Evolutionary conservation across 2,888 invertebrate genomes (phyloP).

Genomic region (Caenorhabditis parvicauda): DNA sequence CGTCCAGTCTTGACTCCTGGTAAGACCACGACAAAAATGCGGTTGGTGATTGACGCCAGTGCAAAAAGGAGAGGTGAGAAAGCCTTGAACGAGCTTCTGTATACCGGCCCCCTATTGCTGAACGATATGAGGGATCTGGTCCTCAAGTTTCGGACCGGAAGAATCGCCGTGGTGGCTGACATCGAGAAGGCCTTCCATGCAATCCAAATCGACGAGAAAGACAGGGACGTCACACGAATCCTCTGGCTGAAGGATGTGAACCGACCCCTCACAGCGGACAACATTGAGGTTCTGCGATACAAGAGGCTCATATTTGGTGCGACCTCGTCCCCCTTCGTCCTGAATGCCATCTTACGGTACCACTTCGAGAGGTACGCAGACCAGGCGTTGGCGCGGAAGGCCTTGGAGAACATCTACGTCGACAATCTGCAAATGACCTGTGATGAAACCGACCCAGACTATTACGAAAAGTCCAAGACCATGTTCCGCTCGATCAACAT

Average conservation of each 20-base stretch:
- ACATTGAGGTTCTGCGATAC: slow-evolving; percentile 28
- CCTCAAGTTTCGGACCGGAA: slow-evolving; percentile 10
- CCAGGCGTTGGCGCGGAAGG: neutral
- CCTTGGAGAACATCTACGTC: slow-evolving; percentile 9
- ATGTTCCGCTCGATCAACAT: slow-evolving; percentile 5
- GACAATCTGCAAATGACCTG: slow-evolving; percentile 16
- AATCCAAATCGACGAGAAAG: slow-evolving; percentile 18
- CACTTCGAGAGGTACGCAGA: neutral
- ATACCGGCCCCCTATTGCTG: slow-evolving; percentile 18
- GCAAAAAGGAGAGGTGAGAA: slow-evolving; percentile 5
- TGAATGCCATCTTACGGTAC: slow-evolving; percentile 14
- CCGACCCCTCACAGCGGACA: slow-evolving; percentile 10
- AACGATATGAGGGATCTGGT: slow-evolving; percentile 14
- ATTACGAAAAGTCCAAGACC: slow-evolving; percentile 5
- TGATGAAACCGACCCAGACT: neutral
- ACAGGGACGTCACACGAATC: slow-evolving; percentile 28
- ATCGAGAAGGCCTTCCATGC: slow-evolving; percentile 46
- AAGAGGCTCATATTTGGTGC: slow-evolving; percentile 35
- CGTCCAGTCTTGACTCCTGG: too few species aligned
- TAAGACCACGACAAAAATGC: slow-evolving; percentile 11
- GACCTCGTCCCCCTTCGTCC: slow-evolving; percentile 20
- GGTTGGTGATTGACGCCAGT: slow-evolving; percentile 30
- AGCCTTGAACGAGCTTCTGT: slow-evolving; percentile 30
- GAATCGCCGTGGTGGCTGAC: slow-evolving; percentile 21
- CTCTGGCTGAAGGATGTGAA: slow-evolving; percentile 32